Percentiles rank a stretch among this genome's conserved stretches.
These are phyloP conservation scores for Xestoiulus laeticollis DNA, from an alignment of 2,888 invertebrate species.

Conservation along the genomic window DNA sequence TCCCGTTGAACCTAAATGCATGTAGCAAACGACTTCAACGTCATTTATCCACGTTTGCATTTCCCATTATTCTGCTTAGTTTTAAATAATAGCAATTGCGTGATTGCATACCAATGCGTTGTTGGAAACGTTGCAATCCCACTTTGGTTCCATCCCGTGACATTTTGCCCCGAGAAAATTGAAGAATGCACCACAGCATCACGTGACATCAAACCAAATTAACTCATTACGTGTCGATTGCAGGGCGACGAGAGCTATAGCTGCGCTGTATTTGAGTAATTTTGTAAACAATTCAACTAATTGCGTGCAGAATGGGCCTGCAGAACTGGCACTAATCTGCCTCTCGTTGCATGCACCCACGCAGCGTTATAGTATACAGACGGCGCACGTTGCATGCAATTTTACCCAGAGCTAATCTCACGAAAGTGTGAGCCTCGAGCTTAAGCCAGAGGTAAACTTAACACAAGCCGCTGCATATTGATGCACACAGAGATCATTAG, in stretches of 20 bases:
- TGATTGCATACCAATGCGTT: background rate
- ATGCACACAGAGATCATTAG: background rate
- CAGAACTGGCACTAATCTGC: constrained; percentile 23
- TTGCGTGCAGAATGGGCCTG: constrained; percentile 38
- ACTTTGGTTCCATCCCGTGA: background rate
- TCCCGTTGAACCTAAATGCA: background rate
- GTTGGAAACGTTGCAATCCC: background rate
- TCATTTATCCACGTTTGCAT: background rate
- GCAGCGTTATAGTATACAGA: background rate
- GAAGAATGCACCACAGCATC: background rate
- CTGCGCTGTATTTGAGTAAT: constrained; percentile 14
- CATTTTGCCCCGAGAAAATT: background rate
- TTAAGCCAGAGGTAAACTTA: background rate
- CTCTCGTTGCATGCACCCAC: background rate
- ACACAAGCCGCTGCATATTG: background rate
- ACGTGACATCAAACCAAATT: background rate
- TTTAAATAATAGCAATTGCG: background rate
- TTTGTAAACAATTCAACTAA: constrained; percentile 38
- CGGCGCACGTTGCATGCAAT: background rate
- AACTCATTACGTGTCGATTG: constrained; percentile 39
- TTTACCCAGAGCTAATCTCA: constrained; percentile 13
- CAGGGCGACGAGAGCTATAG: background rate
- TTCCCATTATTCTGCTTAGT: background rate
- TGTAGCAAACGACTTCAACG: too few species aligned
- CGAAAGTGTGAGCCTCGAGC: background rate